Evolutionary conservation across 1,140 invertebrate species (phyloP), one percentile per base, ranked within the genome.

Genomic region (Drosophila nigrodunni): DNA sequence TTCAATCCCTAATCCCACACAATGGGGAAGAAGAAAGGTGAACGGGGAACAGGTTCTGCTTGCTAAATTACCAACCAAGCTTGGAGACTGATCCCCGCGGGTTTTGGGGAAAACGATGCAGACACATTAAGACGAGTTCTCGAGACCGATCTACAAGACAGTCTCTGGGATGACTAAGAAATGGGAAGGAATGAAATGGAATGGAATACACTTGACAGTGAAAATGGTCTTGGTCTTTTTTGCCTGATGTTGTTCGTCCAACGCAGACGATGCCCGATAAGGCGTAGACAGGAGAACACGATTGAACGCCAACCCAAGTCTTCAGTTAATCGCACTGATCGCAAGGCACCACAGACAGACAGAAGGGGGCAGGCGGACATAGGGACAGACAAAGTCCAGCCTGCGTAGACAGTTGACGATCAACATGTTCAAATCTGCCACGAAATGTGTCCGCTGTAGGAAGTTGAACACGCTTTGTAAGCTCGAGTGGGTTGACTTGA

Each of bases 111-210:
- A 60, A 44, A 66, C 80, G 77, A 83, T 62, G 73, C 85, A 79
- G 85, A 89, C 83, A 69, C 86, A 90, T 90, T 90, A 90, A 86
- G 77, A 73, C 68, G 64, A 77, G 66, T 59, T 55, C 74, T 52
- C 67, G 78, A 82, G 77, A 68, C 80, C 55, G 58, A 44, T 39
- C 18, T 9, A 7, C 61, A 21, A 46, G 39, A 64, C 18, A 46
- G 58, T n/a, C 50, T 62, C 72, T 69, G 52, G 39, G 69, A 88
- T 87, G 82, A 88, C 83, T 89, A 88, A 88, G 80, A 9, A 49
- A 61, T 37, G 25, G 59, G 47, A 54, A 47, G 50, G 49, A 70
- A 74, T 30, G 80, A 2, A 49, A 61, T 37, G 37, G 59, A 47
- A 54, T 47, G 49, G 49, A 66, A 76, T 72, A 72, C 74, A 77